Evolutionary conservation across 2,113 vertebrate genomes (phyloP), one percentile per base, ranked within the genome.

Genomic region (Cromileptes altivelis): DNA sequence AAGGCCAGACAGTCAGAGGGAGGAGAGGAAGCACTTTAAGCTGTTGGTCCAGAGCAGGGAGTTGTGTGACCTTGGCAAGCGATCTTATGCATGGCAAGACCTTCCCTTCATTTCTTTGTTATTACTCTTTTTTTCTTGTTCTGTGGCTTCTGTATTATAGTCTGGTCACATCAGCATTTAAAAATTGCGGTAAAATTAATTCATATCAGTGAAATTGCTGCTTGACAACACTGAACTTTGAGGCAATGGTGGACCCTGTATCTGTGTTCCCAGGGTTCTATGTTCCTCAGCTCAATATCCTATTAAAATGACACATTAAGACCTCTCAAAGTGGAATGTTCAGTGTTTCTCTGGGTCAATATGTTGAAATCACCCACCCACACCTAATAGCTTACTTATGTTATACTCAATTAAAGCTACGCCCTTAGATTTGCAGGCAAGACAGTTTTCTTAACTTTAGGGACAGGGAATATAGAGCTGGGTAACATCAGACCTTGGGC

Each of bases 1-100:
- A 82, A 85, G 80, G 89, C 52, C 85, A 82, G 81, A 82, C 21
- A 33, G 70, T 61, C 21, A 27, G 47, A 84, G 82, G 75, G 71
- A 70, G 83, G 82, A 81, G 64, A 75, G 72, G 78, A 90, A 82
- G 63, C 64, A 14, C 37, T 58, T 21, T 12, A 37, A 21, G 50
- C 33, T 64, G 65, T 85, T 69, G 30, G 52, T 53, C 25, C 61
- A 45, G 25, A 86, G 33, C 6, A n/a, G 40, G 37, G 70, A 82
- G 42, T 67, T 72, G 61, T 63, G 47, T 78, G 73, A 72, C 81
- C 57, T 67, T 87, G 75, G 47, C 53, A 27, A 52, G 21, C 0
- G 4, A 25, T 68, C 63, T 61, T 61, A 73, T 77, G 50, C 17
- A 60, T 40, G 21, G 25, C 60, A 80, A 50, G 40, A 63, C 61